Evolutionary conservation across 1,140 invertebrate species (phyloP), one percentile per base, ranked within the genome.

Genomic region (Danaus plexippus): DNA sequence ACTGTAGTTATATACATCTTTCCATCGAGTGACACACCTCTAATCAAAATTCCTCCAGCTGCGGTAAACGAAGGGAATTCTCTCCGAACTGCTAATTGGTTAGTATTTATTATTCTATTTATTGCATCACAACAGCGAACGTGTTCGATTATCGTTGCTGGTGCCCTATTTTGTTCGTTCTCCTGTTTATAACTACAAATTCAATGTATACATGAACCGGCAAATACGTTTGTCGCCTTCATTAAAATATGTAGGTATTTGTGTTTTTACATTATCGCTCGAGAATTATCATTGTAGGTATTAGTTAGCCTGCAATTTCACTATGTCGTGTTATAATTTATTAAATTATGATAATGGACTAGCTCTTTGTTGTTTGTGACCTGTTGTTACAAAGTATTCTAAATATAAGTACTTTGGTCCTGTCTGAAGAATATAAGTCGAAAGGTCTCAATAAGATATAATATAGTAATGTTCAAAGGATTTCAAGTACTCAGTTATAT

Each of bases 1-100:
- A 15, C 15, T 43, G 54, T 54, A 60, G 40, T 52, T 15, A 51
- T 50, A 59, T 45, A 49, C 52, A 15, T 53, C 41, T 61, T 50
- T 59, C 32, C 11, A 43, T 13, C 59, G 45, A 53, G 52, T 57
- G 47, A 52, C 43, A 13, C 48, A 58, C 47, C 45, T 43, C 60
- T 55, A 11, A 66, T 75, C 80, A 82, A 82, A 80, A 82, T 82
- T 80, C 77, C 78, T 71, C 80, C 80, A 63, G 80, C 78, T 67
- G 75, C 80, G 61, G 72, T 72, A 71, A 75, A 77, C 67, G 71
- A 74, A 66, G 73, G 67, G 61, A 70, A 70, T 63, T 71, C 73
- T 77, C 74, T 82, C 78, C 78, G 76, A 68, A 71, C 77, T 77
- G 62, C 75, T 81, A 69, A 77, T 74, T 71, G 77, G 78, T 81